These are phyloP conservation scores for Acrocephalus kingi DNA, from an alignment of 2,113 vertebrate genomes.

Conservation along the genomic window DNA sequence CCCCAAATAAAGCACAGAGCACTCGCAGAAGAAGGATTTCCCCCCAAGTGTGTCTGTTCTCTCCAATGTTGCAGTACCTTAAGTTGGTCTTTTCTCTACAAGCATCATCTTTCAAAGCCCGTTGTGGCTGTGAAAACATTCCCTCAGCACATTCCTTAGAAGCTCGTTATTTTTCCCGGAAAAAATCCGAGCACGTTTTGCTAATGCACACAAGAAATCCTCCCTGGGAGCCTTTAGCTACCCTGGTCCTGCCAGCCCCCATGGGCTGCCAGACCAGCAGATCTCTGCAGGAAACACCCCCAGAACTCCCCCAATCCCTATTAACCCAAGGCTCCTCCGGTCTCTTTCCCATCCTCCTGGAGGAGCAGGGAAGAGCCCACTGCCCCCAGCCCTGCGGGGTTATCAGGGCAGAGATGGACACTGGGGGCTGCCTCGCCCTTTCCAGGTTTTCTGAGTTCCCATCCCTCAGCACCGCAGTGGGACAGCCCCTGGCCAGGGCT, in stretches of 20 bases:
- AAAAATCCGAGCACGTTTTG: neutral
- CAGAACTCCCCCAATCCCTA: accelerated
- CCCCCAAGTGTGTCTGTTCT: neutral
- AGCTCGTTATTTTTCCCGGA: neutral
- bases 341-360: neutral
- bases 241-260: neutral
- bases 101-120: neutral
- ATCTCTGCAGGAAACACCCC: neutral
- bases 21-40: neutral
- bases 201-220: neutral
- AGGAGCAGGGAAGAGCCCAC: accelerated
- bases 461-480: neutral
- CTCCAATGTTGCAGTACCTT: neutral
- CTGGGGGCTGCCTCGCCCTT: neutral
- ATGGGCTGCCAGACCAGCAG: neutral
- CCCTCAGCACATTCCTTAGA: neutral
- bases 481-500: neutral
- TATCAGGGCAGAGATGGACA: accelerated
- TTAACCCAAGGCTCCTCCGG: accelerated
- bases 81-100: neutral
- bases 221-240: neutral
- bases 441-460: neutral
- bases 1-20: neutral
- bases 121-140: neutral
- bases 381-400: accelerated